Conservation (phyloP, 1,140 invertebrate genomes). For the Aphaenogaster floridana region DNA sequence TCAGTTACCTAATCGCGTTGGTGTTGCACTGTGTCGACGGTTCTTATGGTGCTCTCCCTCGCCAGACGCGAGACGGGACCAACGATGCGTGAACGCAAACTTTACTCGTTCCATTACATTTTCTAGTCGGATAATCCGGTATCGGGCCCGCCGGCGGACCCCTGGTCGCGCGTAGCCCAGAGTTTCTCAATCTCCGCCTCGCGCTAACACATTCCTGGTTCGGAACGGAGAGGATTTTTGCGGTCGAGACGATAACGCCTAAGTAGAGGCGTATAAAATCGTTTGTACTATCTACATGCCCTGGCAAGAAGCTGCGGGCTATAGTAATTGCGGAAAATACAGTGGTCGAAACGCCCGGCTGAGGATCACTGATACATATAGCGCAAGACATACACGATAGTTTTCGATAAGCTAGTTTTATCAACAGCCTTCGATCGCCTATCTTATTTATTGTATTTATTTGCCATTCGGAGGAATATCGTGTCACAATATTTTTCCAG, state of each 20-base stretch:
- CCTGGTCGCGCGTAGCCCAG: constrained; percentile 14
- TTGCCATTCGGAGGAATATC: neutral
- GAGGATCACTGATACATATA: constrained; percentile 43
- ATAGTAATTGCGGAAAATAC: constrained; percentile 18
- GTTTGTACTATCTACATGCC: neutral
- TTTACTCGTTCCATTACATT: constrained; percentile 77
- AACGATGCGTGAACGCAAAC: constrained; percentile 79
- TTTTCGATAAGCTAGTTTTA: constrained; percentile 28
- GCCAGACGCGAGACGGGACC: constrained; percentile 59
- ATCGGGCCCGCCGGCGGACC: constrained; percentile 53
- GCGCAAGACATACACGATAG: neutral
- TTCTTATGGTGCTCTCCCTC: constrained; percentile 66
- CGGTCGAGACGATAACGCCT: constrained; percentile 21
- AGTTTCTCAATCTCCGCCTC: constrained; percentile 50
- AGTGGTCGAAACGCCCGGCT: constrained; percentile 3
- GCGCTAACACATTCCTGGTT: constrained; percentile 21
- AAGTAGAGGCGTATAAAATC: constrained; percentile 42
- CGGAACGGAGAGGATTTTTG: constrained; percentile 13
- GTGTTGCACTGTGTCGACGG: constrained; percentile 64
- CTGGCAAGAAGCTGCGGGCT: neutral
- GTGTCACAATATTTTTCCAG: neutral
- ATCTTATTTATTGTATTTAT: constrained; percentile 41
- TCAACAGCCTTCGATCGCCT: constrained; percentile 28
- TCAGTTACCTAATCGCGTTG: constrained; percentile 78
- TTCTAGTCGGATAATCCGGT: constrained; percentile 73